Evolutionary conservation across 2,888 invertebrate genomes (phyloP).

Genomic region (Dioctria rufipes): DNA sequence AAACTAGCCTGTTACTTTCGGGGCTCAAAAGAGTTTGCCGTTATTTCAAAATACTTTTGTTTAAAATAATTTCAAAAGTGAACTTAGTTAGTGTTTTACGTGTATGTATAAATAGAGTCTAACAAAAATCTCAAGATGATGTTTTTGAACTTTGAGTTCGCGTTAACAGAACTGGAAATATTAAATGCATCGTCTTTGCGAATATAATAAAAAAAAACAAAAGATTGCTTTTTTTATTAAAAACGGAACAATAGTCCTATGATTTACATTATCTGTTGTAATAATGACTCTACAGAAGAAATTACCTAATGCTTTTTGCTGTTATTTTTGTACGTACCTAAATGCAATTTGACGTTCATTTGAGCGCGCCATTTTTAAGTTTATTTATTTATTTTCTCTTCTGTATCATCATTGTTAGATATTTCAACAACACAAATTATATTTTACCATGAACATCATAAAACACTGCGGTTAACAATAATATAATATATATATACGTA

Average conservation of each 20-base stretch:
- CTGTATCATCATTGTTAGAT: no score
- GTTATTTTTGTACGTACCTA: no score
- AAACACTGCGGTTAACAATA: constrained; percentile 16
- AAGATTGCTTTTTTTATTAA: neutral
- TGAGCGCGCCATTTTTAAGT: neutral
- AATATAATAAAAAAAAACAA: no score
- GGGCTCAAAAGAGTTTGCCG: constrained; percentile 37
- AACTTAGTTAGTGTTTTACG: neutral
- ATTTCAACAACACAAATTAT: constrained; percentile 10
- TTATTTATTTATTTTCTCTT: no score
- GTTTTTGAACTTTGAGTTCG: neutral
- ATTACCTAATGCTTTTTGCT: neutral
- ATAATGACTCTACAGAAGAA: neutral
- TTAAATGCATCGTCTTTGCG: neutral
- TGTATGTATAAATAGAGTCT: neutral
- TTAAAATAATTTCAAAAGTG: neutral
- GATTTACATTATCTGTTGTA: neutral
- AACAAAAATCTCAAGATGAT: neutral
- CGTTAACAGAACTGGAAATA: neutral
- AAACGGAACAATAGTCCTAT: neutral
- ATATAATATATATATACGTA: neutral
- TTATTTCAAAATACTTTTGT: constrained; percentile 44
- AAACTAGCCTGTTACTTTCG: constrained; percentile 23
- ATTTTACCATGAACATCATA: neutral
- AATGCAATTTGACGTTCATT: no score